These are phyloP conservation scores for Emesis furor DNA, from an alignment of 2,888 invertebrate genomes.

Conservation along the genomic window DNA sequence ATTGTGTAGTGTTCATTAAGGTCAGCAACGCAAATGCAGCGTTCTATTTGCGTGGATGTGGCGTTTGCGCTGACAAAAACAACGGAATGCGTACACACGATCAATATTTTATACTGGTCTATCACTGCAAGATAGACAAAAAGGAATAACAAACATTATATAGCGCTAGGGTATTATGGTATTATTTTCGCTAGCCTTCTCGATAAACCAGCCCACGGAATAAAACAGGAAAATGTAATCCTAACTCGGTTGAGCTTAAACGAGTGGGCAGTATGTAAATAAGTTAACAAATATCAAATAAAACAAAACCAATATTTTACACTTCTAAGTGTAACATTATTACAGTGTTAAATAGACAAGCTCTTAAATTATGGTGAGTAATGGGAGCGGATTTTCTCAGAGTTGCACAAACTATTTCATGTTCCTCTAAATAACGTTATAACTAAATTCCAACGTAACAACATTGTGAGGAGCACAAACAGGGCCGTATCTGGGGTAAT, in stretches of 20 bases:
- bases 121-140: not conserved
- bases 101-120: not conserved
- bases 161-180: not conserved
- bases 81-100: not conserved
- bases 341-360: constrained; percentile 19
- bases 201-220: not conserved
- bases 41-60: too few species aligned
- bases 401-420: constrained; percentile 19
- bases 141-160: not conserved
- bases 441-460: constrained; percentile 9
- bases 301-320: constrained; percentile 19
- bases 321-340: constrained; percentile 22
- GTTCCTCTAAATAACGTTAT: constrained; percentile 11
- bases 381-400: constrained; percentile 18
- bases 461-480: not conserved
- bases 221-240: constrained; percentile 2
- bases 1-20: too few species aligned
- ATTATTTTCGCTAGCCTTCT: not conserved
- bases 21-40: too few species aligned
- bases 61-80: not conserved
- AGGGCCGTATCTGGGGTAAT: too few species aligned
- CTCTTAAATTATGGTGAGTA: constrained; percentile 24
- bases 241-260: not conserved
- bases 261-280: constrained; percentile 8
- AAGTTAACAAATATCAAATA: constrained; percentile 22